Percentiles rank a stretch among this genome's conserved stretches.
These are phyloP conservation scores for Scolanthus callimorphus DNA, from an alignment of 92 coral and sea anemone species.

Conservation along the genomic window DNA sequence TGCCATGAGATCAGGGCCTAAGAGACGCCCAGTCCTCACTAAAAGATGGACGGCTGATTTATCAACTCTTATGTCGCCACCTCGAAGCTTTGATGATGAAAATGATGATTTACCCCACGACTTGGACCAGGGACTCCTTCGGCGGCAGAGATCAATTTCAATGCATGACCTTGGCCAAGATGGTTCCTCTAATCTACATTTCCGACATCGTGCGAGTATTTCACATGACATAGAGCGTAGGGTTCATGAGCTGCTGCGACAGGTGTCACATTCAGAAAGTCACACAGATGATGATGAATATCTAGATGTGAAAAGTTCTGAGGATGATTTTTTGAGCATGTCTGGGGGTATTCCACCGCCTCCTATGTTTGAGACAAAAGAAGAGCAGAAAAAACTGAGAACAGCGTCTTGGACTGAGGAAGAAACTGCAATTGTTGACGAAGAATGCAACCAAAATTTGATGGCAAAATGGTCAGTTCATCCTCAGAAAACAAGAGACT, in stretches of 20 bases:
- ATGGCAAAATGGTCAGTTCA: neutral
- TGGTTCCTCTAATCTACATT: slow-evolving; percentile 3
- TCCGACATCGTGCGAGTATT: slow-evolving; percentile 64
- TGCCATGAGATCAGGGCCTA: slow-evolving; percentile 22
- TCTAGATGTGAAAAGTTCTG: neutral
- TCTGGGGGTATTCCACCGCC: neutral
- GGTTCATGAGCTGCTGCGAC: slow-evolving; percentile 61
- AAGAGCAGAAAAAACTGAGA: slow-evolving; percentile 6
- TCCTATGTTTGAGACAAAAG: neutral
- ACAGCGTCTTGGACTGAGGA: slow-evolving; percentile 23
- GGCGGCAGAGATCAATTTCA: slow-evolving; percentile 48
- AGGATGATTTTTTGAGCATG: neutral
- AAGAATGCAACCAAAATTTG: neutral
- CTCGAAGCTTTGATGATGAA: slow-evolving; percentile 1
- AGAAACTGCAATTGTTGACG: neutral
- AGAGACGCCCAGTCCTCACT: slow-evolving; percentile 36
- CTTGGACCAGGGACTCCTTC: neutral
- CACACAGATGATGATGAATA: slow-evolving; percentile 19
- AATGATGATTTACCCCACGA: neutral
- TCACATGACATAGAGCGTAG: slow-evolving; percentile 79
- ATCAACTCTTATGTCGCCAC: slow-evolving; percentile 34
- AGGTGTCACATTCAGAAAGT: slow-evolving; percentile 53
- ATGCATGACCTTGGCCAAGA: slow-evolving; percentile 47
- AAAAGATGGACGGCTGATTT: slow-evolving; percentile 84
- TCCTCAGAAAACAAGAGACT: neutral